Conservation (phyloP, 1,140 invertebrate genomes). For the Conopomorpha cramerella region DNA sequence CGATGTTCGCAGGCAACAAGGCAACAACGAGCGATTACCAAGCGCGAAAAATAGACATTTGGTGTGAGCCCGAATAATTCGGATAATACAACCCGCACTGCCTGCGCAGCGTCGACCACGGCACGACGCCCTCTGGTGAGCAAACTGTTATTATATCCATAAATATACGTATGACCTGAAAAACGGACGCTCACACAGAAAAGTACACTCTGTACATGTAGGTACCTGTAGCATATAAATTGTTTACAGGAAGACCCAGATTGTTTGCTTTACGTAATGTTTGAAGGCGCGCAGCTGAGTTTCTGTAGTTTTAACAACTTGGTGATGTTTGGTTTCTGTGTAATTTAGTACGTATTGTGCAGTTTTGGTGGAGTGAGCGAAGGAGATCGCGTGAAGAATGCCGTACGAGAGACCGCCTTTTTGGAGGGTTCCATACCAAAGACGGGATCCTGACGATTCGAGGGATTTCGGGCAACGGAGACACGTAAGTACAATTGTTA, state of each 20-base stretch:
- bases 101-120: constrained; percentile 15
- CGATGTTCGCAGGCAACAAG: constrained; percentile 39
- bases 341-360: not conserved
- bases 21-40: constrained; percentile 17
- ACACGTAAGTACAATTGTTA: constrained; percentile 13
- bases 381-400: constrained; percentile 66
- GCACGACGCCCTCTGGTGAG: constrained; percentile 46
- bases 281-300: too few relatives aligned
- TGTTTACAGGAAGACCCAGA: too few relatives aligned
- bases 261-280: too few relatives aligned
- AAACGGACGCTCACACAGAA: too few relatives aligned
- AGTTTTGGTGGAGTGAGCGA: constrained; percentile 1
- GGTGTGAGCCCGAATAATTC: constrained; percentile 35
- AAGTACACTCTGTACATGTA: too few relatives aligned
- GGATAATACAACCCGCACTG: constrained; percentile 33
- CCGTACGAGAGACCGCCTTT: constrained; percentile 68
- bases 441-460: constrained; percentile 40
- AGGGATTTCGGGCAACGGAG: constrained; percentile 20
- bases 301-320: too few relatives aligned
- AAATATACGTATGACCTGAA: too few relatives aligned
- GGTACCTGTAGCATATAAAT: too few relatives aligned
- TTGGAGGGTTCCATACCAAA: constrained; percentile 62
- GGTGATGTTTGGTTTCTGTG: too few relatives aligned
- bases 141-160: too few relatives aligned
- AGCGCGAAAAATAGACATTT: constrained; percentile 47